phyloP scores from a whole-genome alignment of 2,888 invertebrate species.

The Plusia festucae region DNA sequence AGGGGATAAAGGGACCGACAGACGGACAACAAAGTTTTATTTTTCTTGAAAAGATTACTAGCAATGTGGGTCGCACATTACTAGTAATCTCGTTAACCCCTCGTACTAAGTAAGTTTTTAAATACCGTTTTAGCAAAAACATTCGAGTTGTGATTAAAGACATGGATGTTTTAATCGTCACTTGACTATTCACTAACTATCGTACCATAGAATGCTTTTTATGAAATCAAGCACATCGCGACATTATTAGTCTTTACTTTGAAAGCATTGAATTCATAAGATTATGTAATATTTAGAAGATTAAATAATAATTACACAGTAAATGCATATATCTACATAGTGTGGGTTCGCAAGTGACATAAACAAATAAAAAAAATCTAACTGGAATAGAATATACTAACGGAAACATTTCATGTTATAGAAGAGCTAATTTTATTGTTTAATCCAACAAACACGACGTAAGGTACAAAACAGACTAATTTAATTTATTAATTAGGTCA shows the following conservation, averaged over 20 bases:
- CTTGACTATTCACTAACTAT: neutral
- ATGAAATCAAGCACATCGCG: neutral
- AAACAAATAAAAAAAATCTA: neutral
- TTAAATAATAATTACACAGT: too few relatives aligned
- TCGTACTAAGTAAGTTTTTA: too few relatives aligned
- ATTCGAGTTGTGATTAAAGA: neutral
- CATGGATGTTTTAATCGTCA: neutral
- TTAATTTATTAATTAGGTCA: slow-evolving; percentile 2
- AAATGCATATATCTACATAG: too few relatives aligned
- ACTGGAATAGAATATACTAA: neutral
- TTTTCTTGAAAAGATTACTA: too few relatives aligned
- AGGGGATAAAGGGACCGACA: too few relatives aligned
- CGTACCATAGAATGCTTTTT: neutral
- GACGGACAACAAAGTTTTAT: too few relatives aligned
- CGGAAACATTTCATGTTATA: neutral
- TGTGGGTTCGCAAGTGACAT: too few relatives aligned
- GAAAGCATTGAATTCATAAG: too few relatives aligned
- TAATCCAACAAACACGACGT: slow-evolving; percentile 1
- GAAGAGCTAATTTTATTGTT: slow-evolving; percentile 4
- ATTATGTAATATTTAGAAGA: too few relatives aligned
- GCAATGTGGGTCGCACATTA: too few relatives aligned
- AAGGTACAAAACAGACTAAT: slow-evolving; percentile 5
- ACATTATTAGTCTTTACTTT: neutral
- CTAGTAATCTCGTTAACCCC: too few relatives aligned
- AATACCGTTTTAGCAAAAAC: neutral